Percentiles rank a stretch among this genome's conserved stretches.
Conservation (phyloP, 1,140 invertebrate genomes). For the Epicauta chinensis region DNA sequence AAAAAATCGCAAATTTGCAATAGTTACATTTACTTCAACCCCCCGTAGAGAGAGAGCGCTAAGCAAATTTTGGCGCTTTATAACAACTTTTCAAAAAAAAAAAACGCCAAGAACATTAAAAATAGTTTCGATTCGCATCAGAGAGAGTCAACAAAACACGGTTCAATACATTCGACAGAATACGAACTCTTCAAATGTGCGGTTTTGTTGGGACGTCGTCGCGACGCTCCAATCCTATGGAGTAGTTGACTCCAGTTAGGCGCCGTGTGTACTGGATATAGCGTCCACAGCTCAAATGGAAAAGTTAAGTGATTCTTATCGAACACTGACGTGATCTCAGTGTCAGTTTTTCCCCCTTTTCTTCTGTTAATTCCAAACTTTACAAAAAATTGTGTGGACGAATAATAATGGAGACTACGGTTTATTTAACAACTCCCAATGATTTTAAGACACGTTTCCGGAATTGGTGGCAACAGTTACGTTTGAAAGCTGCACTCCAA, state of each 20-base stretch:
- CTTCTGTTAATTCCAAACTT: background rate
- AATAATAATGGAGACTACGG: conserved; percentile 29
- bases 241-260: background rate
- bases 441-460: conserved; percentile 34
- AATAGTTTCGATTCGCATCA: no score
- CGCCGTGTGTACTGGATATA: background rate
- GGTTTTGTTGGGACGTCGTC: no score
- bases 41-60: no score
- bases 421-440: conserved; percentile 31
- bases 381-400: background rate
- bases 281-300: background rate
- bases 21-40: no score
- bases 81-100: no score
- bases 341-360: background rate
- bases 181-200: no score
- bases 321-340: background rate
- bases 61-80: no score
- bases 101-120: no score
- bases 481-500: conserved; percentile 55
- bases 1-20: no score
- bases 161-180: no score
- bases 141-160: no score
- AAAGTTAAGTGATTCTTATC: background rate
- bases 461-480: conserved; percentile 45
- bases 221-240: no score